Evolutionary conservation across 2,888 invertebrate species (phyloP).

Genomic region (Hemistola chrysoprasaria): DNA sequence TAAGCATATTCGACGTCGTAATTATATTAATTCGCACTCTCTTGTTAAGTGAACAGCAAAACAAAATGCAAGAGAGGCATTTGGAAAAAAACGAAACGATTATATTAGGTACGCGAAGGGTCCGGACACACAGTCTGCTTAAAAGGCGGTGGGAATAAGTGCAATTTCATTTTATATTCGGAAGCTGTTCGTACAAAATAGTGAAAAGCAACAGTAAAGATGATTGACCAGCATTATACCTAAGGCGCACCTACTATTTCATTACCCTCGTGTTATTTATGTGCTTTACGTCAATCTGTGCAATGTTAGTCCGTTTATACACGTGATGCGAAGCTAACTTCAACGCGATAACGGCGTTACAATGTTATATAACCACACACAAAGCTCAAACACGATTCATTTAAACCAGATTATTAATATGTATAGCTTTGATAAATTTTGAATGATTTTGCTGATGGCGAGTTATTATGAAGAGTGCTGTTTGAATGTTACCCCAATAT

Average conservation of each 20-base stretch:
- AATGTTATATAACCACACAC: conserved; percentile 66
- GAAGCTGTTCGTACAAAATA: no score
- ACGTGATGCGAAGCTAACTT: conserved; percentile 16
- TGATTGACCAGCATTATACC: no score
- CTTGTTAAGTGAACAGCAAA: no score
- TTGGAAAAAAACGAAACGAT: no score
- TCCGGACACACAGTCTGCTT: no score
- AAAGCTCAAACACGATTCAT: conserved; percentile 50
- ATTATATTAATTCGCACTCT: no score
- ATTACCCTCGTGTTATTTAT: conserved; percentile 26
- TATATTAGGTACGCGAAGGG: no score
- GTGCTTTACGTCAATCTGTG: conserved; percentile 29
- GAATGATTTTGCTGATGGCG: conserved; percentile 22
- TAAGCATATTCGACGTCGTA: no score
- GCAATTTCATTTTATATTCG: no score
- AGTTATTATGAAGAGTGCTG: conserved; percentile 19
- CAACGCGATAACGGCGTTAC: conserved; percentile 30
- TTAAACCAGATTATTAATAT: conserved; percentile 24
- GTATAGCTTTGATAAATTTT: conserved; percentile 23
- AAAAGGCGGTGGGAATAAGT: no score
- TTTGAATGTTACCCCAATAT: conserved; percentile 1
- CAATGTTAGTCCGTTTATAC: conserved; percentile 28
- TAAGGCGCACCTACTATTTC: conserved; percentile 25
- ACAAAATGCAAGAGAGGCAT: no score
- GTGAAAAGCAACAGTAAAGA: no score